Conservation (phyloP, 2,888 invertebrate species). For the Drosophila mulleri region DNA sequence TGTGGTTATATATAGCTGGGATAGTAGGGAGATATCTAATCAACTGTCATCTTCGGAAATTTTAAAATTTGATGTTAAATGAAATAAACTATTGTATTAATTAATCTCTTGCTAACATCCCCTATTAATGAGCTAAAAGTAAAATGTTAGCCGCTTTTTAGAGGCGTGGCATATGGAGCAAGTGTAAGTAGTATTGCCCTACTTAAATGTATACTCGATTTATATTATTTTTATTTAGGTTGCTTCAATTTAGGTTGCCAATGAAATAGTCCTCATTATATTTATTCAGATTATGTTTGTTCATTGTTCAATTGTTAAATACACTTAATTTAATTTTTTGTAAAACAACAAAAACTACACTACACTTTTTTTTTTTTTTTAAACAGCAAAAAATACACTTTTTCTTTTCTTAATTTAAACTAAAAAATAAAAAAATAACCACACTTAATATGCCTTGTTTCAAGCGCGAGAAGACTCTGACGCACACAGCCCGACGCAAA, state of each 20-base stretch:
- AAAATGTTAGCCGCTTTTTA: too few relatives aligned
- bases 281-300: background rate
- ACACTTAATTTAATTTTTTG: background rate
- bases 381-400: background rate
- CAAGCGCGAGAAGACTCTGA: constrained; percentile 53
- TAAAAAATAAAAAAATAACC: constrained; percentile 5
- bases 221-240: background rate
- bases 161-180: too few relatives aligned
- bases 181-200: too few relatives aligned
- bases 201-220: background rate
- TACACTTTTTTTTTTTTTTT: background rate
- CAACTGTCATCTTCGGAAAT: too few relatives aligned
- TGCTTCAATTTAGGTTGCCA: constrained; percentile 7
- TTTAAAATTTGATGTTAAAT: too few relatives aligned
- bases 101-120: too few relatives aligned
- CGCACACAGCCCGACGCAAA: constrained; percentile 22
- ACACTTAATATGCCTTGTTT: constrained; percentile 60
- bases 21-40: too few relatives aligned
- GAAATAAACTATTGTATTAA: too few relatives aligned
- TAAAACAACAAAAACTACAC: background rate
- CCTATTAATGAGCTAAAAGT: too few relatives aligned
- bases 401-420: background rate
- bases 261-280: constrained; percentile 13
- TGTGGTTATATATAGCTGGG: too few relatives aligned
- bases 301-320: background rate